Evolutionary conservation across 2,888 invertebrate genomes (phyloP), one percentile per base, ranked within the genome.

Genomic region (Tinea semifulvella): DNA sequence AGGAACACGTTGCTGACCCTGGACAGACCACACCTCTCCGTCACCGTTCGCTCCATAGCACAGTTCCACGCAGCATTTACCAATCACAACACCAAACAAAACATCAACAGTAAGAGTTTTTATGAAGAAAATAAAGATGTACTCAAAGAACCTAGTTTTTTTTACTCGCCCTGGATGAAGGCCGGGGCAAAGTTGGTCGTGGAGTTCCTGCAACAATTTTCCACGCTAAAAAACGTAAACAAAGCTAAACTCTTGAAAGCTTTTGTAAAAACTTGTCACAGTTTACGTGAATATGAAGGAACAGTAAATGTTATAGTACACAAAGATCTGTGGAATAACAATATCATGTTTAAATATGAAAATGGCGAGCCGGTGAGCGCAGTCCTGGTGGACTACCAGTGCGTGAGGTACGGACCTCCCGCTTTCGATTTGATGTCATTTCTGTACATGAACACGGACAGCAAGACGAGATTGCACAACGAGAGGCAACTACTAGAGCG

Each of bases 321-420:
- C 44, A 74, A 65, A 42, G 79, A 79, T 43, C 46, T 77, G 18
- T 79, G 79, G 79, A 53, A 57, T 1, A 74, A 74, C 44, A 79
- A 79, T 45, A 63, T 79, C 1, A 60, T 79, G 60, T 79, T 71
- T 42, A 63, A 61, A 45, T 68, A 75, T 43, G 55, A 61, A 0
- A 51, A 56, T 5, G 57, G 55, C 1, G 50, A 47, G 0, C 74
- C 73, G 1, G 52, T 38, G 1, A 63, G 63, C 25, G 65, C 68
- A 1, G 19, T 77, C 1, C 48, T 79, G 0, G 54, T 79, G 1
- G 77, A 79, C 50, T 79, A 60, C 51, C 77, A 79, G 47, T 65
- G 71, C 47, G 46, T 68, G 2, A 56, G 74, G 1, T 74, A 68
- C 49, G 68, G 59, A 0, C 75, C 76, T 1, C 77, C 77, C 0